Conservation (phyloP, 2,113 vertebrate species). For the Neotoma lepida region DNA sequence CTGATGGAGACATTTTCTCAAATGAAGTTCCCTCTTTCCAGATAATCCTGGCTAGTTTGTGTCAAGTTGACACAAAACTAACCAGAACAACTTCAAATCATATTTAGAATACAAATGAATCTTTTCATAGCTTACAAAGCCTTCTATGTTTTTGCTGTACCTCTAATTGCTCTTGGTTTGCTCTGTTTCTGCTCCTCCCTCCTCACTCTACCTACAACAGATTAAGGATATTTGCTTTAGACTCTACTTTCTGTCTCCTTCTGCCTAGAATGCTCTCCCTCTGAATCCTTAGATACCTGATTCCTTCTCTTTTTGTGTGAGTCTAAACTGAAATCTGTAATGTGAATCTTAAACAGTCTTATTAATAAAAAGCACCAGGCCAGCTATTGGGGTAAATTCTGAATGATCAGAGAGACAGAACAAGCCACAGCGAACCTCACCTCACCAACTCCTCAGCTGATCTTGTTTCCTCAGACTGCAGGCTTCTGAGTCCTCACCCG, state of each 20-base stretch:
- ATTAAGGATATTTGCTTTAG: neutral
- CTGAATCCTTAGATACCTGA: neutral
- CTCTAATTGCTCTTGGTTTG: slow-evolving; percentile 15
- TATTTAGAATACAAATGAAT: neutral
- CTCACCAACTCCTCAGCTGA: too few relatives aligned
- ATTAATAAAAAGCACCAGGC: too few relatives aligned
- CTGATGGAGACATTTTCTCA: neutral
- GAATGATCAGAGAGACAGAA: too few relatives aligned
- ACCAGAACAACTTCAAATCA: neutral
- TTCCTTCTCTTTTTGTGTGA: neutral
- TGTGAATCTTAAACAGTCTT: too few relatives aligned
- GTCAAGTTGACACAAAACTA: neutral
- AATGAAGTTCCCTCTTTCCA: neutral
- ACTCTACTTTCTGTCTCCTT: neutral
- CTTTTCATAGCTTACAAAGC: neutral
- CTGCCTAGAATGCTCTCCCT: neutral
- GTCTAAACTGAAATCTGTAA: neutral
- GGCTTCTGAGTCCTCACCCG: too few relatives aligned
- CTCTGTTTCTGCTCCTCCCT: neutral
- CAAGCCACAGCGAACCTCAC: too few relatives aligned
- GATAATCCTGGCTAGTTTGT: neutral
- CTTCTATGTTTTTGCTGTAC: neutral
- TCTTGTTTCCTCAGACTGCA: too few relatives aligned
- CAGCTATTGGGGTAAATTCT: too few relatives aligned
- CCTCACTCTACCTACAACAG: neutral